Conservation (phyloP, 2,797 vertebrate species). For the Eulemur albifrons region DNA sequence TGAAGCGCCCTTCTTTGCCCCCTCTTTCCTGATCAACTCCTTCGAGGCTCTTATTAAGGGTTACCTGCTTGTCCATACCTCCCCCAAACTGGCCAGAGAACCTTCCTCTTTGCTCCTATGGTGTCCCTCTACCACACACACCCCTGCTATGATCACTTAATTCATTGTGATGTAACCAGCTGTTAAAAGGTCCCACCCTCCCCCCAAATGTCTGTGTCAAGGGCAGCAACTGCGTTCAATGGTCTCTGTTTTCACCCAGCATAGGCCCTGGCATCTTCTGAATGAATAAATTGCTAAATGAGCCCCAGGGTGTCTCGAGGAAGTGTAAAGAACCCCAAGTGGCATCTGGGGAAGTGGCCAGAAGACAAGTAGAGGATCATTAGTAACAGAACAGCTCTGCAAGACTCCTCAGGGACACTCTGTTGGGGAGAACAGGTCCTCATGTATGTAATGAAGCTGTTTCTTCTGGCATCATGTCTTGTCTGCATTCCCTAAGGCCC, state of each 20-base stretch:
- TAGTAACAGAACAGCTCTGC: background rate
- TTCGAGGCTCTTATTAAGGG: background rate
- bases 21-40: background rate
- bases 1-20: background rate
- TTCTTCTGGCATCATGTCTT: background rate
- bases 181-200: background rate
- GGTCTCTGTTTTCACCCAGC: background rate
- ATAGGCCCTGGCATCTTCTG: background rate
- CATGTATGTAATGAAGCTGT: background rate
- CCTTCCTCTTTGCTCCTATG: background rate
- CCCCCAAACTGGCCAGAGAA: background rate
- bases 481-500: background rate
- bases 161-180: background rate
- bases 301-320: background rate
- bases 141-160: background rate
- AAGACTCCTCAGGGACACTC: background rate
- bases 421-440: background rate
- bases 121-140: background rate
- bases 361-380: background rate
- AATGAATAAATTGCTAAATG: background rate
- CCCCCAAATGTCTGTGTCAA: background rate
- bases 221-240: background rate
- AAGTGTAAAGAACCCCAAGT: background rate
- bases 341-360: background rate
- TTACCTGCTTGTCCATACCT: background rate